Evolutionary conservation across 2,797 vertebrate genomes (phyloP).

Genomic region (Semaprochilodus insignis): DNA sequence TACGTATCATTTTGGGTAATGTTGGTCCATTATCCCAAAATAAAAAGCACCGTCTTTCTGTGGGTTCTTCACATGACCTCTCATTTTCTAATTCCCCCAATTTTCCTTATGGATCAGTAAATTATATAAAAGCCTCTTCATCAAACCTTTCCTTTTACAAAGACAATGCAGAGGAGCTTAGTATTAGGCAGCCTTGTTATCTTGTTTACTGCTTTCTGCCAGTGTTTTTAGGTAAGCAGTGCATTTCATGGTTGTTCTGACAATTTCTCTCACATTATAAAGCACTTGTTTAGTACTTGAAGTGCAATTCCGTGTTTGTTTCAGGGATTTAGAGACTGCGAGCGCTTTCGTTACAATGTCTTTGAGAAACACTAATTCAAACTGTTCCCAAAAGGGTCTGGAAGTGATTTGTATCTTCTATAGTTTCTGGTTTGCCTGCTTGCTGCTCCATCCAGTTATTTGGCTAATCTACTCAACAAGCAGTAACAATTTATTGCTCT

Average conservation of each 20-base stretch:
- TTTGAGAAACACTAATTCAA: not conserved
- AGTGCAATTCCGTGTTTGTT: not conserved
- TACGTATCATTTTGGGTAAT: not conserved
- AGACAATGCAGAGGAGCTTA: not conserved
- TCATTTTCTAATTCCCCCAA: not conserved
- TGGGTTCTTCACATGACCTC: not conserved
- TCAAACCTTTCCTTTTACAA: not conserved
- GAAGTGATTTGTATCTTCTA: not conserved
- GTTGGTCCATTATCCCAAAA: not conserved
- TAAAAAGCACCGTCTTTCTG: not conserved
- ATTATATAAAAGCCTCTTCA: not conserved
- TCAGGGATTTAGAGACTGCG: not conserved
- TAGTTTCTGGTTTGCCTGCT: not conserved
- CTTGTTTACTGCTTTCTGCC: not conserved
- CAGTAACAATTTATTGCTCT: conserved; percentile 5
- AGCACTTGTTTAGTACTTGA: not conserved
- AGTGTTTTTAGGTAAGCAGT: not conserved
- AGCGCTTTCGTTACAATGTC: not conserved
- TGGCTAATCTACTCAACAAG: not conserved
- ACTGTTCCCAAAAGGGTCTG: not conserved
- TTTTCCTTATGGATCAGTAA: not conserved
- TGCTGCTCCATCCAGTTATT: not conserved
- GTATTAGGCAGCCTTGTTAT: not conserved
- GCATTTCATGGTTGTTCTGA: conserved; percentile 6
- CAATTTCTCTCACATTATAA: not conserved